Percentiles rank a stretch among this genome's conserved stretches.
Evolutionary conservation across 1,140 invertebrate species (phyloP).

Genomic region (Muscidifurax raptorellus): DNA sequence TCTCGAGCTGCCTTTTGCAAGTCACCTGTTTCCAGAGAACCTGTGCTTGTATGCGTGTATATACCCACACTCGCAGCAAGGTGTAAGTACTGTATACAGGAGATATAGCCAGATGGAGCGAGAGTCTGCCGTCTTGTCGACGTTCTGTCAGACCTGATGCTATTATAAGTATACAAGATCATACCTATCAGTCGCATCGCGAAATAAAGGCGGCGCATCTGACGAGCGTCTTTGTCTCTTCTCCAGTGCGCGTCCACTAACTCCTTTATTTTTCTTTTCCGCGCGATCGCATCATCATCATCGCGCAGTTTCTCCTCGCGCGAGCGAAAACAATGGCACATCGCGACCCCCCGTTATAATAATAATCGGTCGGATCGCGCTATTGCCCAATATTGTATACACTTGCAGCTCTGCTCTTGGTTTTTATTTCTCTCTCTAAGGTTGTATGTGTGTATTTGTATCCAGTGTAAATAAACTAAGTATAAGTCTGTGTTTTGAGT

Average conservation of each 20-base stretch:
- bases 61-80: neutral
- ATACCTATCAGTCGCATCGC: neutral
- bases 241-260: neutral
- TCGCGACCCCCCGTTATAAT: neutral
- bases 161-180: neutral
- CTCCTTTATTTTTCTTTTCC: neutral
- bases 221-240: constrained; percentile 23
- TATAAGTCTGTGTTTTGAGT: neutral
- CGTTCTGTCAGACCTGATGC: neutral
- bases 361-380: neutral
- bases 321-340: neutral
- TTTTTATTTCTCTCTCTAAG: too few species aligned
- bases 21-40: constrained; percentile 24
- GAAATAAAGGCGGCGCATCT: neutral
- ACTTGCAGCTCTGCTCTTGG: too few species aligned
- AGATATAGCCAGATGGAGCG: neutral
- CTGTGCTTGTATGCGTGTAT: neutral
- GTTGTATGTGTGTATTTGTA: too few species aligned
- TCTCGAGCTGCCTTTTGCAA: constrained; percentile 4
- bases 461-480: too few species aligned
- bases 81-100: too few species aligned
- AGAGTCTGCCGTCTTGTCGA: neutral
- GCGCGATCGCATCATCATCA: neutral
- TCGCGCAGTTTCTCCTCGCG: too few species aligned
- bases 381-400: neutral